Evolutionary conservation across 2,888 invertebrate species (phyloP), one percentile per base, ranked within the genome.

Genomic region (Fabriciana adippe): DNA sequence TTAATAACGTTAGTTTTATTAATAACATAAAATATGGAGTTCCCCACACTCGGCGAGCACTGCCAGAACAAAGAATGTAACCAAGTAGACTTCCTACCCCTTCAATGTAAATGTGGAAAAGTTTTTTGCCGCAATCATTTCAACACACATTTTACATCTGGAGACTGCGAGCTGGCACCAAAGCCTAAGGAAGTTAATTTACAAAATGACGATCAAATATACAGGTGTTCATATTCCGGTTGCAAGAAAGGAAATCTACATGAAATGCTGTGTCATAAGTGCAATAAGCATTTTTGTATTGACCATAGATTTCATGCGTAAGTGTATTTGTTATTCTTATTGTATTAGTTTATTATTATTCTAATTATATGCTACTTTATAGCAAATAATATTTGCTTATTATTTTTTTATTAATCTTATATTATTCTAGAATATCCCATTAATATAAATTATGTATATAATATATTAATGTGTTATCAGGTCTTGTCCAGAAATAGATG

Each of bases 121-220:
- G 85, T 93, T 18, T 96, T 94, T 81, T 97, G 96, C 80, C 93
- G 95, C 60, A 93, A 94, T 50, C 96, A 97, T 86, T 95, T 94
- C 78, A 90, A 91, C 50, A 81, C 87, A 1, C 93, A 94, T 71
- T 89, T 93, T 41, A 92, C 94, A 66, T 85, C 90, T 3, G 96
- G 95, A 68, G 78, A 81, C 21, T 93, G 93, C 63, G 84, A 85
- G 59, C 74, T 89, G 73, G 87, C 89, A 57, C 90, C 89, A 51
- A 82, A 86, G 79, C 86, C 91, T 1, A 84, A 82, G 45, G 88
- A 90, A 73, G 77, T 88, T 65, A 88, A 88, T 76, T 78, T 89
- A 41, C 84, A 86, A 78, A 86, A 78, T 75, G 86, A 88, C 67
- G 88, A 89, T 61, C 81, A 86, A 72, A 84, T 93, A 74, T 93